Evolutionary conservation across 2,888 invertebrate genomes (phyloP).

Genomic region (Acanthopleura granulata): DNA sequence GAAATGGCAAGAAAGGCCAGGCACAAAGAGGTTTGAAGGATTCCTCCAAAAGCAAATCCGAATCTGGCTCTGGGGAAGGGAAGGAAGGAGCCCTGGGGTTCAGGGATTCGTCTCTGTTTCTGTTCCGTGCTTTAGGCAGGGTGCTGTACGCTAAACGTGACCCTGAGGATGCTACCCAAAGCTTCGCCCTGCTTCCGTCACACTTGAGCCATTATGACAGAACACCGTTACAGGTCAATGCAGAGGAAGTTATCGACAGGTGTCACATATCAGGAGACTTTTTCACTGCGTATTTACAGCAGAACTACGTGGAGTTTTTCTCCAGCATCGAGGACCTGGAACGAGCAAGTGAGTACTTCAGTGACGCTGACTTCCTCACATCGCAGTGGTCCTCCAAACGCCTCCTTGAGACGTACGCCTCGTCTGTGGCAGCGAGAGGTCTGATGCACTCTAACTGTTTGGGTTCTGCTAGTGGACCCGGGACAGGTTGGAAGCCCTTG

Average conservation of each 20-base stretch:
- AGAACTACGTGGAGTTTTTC: slow-evolving; percentile 77
- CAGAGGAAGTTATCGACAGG: slow-evolving; percentile 67
- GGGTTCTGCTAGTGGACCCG: slow-evolving; percentile 39
- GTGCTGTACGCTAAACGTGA: slow-evolving; percentile 71
- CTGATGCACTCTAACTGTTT: slow-evolving; percentile 58
- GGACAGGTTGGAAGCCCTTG: slow-evolving; percentile 64
- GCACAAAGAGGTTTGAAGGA: neutral
- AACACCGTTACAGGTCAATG: slow-evolving; percentile 56
- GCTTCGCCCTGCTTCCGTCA: slow-evolving; percentile 44
- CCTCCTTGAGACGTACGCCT: slow-evolving; percentile 53
- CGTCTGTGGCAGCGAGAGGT: slow-evolving; percentile 61
- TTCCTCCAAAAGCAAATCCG: neutral
- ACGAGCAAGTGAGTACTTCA: slow-evolving; percentile 78
- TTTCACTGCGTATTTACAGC: slow-evolving; percentile 69
- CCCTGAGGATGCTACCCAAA: slow-evolving; percentile 23
- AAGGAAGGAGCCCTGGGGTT: slow-evolving; percentile 47
- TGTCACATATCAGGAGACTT: slow-evolving; percentile 67
- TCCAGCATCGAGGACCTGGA: slow-evolving; percentile 76
- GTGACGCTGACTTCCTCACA: slow-evolving; percentile 81
- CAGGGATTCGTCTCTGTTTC: slow-evolving; percentile 69
- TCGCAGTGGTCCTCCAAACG: slow-evolving; percentile 68
- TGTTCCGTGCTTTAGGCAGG: slow-evolving; percentile 72
- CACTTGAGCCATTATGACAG: slow-evolving; percentile 58
- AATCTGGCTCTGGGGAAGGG: neutral
- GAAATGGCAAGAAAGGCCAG: neutral